Conservation (phyloP, 2,888 invertebrate genomes). For the Subacronicta megacephala region DNA sequence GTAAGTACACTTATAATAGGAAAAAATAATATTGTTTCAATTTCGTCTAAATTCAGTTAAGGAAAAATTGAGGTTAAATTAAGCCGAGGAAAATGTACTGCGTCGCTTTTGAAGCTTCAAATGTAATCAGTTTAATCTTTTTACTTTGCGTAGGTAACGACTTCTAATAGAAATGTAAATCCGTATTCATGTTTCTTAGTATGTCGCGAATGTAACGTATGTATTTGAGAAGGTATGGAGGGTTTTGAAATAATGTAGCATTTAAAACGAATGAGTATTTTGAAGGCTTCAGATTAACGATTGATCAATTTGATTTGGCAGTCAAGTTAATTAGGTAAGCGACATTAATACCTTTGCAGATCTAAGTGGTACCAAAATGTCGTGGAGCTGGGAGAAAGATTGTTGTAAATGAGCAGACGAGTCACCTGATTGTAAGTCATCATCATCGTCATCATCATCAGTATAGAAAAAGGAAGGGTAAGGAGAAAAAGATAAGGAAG, state of each 20-base stretch:
- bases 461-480: too few relatives aligned
- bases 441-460: too few relatives aligned
- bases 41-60: slow-evolving; percentile 13
- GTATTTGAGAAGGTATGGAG: neutral
- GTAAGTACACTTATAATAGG: neutral
- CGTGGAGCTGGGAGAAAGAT: too few relatives aligned
- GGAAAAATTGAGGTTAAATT: slow-evolving; percentile 22
- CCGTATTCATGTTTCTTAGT: slow-evolving; percentile 11
- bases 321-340: too few relatives aligned
- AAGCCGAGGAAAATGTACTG: slow-evolving; percentile 6
- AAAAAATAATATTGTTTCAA: slow-evolving; percentile 11
- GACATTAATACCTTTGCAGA: too few relatives aligned
- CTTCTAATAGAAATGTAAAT: slow-evolving; percentile 21
- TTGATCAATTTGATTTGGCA: too few relatives aligned
- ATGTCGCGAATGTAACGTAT: slow-evolving; percentile 1
- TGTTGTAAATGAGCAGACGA: too few relatives aligned
- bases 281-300: too few relatives aligned
- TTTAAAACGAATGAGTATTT: neutral
- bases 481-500: too few relatives aligned
- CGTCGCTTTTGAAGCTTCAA: slow-evolving; percentile 13
- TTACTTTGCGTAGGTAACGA: slow-evolving; percentile 7
- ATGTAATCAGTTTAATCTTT: slow-evolving; percentile 29
- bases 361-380: too few relatives aligned
- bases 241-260: neutral
- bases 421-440: too few relatives aligned